Conservation (phyloP, 1,140 invertebrate genomes). For the Papilio polytes region DNA sequence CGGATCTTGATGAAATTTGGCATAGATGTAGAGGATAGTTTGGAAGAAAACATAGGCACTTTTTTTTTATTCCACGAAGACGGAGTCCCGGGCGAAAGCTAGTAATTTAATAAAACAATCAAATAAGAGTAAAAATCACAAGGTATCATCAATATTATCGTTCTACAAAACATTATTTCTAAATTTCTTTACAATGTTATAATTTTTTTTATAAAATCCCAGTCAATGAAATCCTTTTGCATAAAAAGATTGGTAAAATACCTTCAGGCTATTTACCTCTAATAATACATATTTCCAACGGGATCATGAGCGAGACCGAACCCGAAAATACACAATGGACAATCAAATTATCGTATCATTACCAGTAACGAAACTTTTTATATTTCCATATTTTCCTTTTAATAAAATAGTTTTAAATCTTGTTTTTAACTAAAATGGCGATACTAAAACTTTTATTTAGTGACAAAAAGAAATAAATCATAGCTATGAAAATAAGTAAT, state of each 20-base stretch:
- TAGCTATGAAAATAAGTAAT: too few species aligned
- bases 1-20: too few species aligned
- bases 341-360: constrained; percentile 77
- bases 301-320: constrained; percentile 63
- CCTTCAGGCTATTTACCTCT: constrained; percentile 75
- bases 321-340: constrained; percentile 71
- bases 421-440: neutral
- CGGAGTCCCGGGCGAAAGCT: too few species aligned
- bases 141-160: neutral
- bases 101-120: neutral
- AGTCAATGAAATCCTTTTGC: constrained; percentile 30
- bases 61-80: too few species aligned
- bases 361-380: constrained; percentile 50
- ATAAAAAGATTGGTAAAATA: constrained; percentile 68
- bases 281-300: constrained; percentile 74
- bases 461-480: too few species aligned
- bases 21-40: too few species aligned
- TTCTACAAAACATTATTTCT: neutral
- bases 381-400: constrained; percentile 19
- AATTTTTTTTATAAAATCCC: neutral
- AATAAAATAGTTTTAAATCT: neutral
- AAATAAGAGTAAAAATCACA: neutral
- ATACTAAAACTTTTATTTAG: neutral
- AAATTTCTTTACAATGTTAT: neutral
- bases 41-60: too few species aligned